Conservation (phyloP, 2,113 vertebrate genomes). For the Panthera tigris region DNA sequence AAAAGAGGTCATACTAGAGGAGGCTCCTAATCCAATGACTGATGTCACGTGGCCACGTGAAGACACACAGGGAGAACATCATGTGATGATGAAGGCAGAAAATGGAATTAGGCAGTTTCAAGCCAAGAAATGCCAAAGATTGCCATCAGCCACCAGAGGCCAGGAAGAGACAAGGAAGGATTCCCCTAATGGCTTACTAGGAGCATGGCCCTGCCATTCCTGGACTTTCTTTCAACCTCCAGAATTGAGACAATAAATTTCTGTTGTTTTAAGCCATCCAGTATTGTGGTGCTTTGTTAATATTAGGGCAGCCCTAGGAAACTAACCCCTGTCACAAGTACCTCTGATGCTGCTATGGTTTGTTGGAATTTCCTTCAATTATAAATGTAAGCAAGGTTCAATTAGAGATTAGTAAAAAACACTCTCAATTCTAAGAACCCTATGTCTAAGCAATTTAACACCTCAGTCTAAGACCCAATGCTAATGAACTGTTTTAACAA, state of each 20-base stretch:
- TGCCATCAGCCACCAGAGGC: background rate
- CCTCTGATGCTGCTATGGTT: background rate
- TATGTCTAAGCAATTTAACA: slow-evolving; percentile 28
- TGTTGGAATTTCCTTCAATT: slow-evolving; percentile 9
- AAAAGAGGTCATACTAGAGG: background rate
- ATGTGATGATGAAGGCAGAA: background rate
- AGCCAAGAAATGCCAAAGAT: background rate
- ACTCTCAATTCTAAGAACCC: background rate
- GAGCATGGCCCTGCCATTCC: background rate
- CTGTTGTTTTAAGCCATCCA: background rate
- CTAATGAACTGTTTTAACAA: slow-evolving; percentile 11
- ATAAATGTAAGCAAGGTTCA: slow-evolving; percentile 18
- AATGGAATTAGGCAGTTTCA: background rate
- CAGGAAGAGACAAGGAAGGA: background rate
- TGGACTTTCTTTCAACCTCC: background rate
- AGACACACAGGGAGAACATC: background rate
- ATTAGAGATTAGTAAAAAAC: background rate
- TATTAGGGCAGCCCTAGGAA: background rate
- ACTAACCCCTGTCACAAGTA: background rate
- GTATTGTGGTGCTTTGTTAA: background rate
- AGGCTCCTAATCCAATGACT: background rate
- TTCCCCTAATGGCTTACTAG: background rate
- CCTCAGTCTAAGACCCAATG: background rate
- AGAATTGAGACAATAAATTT: background rate
- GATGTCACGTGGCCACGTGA: background rate